A percentile compares a stretch with the other conserved stretches of the same genome.
Evolutionary conservation across 1,140 invertebrate genomes (phyloP).

Genomic region (Chelonus insularis): DNA sequence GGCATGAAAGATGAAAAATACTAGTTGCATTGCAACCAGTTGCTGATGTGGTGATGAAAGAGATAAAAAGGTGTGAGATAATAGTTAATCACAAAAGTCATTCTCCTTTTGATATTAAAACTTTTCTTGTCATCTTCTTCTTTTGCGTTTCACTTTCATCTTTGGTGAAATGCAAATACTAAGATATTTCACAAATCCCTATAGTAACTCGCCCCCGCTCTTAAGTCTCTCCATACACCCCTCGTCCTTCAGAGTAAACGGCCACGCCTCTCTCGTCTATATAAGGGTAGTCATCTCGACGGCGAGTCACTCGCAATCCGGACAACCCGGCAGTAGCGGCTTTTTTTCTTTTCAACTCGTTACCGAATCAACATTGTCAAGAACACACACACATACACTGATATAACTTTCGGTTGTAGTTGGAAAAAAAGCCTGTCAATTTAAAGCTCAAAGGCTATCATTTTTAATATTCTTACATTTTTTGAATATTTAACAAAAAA

Average conservation of each 20-base stretch:
- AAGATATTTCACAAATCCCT: background rate
- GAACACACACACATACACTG: no score
- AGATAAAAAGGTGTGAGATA: background rate
- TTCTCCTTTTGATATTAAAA: background rate
- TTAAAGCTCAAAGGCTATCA: no score
- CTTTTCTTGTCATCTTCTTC: background rate
- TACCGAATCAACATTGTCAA: background rate
- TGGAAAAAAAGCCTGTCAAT: no score
- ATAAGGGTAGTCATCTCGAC: constrained; percentile 39
- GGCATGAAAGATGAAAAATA: constrained; percentile 12
- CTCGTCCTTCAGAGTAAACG: constrained; percentile 35
- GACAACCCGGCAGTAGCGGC: constrained; percentile 18
- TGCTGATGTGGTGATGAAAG: constrained; percentile 28
- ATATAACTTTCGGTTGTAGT: no score
- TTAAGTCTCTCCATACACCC: constrained; percentile 22
- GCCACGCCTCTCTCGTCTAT: constrained; percentile 50
- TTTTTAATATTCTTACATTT: no score
- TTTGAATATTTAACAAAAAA: no score
- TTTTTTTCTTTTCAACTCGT: background rate
- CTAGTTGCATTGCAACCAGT: constrained; percentile 50
- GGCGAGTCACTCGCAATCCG: constrained; percentile 43
- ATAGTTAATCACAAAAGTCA: constrained; percentile 27
- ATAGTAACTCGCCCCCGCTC: constrained; percentile 13
- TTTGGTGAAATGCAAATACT: background rate
- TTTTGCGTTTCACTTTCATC: background rate